Base-by-base conservation (phyloP, 2,113 vertebrate genomes). In the Saguinus midas region DNA sequence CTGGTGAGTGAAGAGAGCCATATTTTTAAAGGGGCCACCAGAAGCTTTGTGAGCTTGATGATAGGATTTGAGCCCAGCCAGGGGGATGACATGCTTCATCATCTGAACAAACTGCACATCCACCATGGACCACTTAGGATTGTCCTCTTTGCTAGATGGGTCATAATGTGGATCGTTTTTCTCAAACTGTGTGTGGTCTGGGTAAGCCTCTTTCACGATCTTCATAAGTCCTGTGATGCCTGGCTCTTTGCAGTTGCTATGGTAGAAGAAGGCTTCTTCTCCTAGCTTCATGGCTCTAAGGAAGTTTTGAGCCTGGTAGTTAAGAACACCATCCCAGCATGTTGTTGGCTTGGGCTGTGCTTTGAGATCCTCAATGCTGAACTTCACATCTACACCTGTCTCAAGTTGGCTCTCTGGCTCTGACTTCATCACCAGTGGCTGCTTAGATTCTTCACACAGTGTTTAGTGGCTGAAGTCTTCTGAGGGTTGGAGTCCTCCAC, bases 171-270 rank as follows among this genome's bases (percentile, higher is more conserved):
- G 99, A 88, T 98, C 99, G 81, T 99, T 99, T 98, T 99, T 99
- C 97, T 99, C 99, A 98, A 99, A 99, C 97, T 99, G 99, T n/a
- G 99, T 99, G 97, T 99, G 99, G 97, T 99, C 99, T 89, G 99
- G 99, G 57, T 99, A 99, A 0, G 99, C 98, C 97, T 99, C 99
- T 98, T 99, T 99, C 55, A 99, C 99, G 0, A 99, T 99, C 98
- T 99, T 99, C 97, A 99, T 98, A 37, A 99, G 75, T 84, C 98
- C 99, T 61, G 99, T 99, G 0, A 99, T 99, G 50, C 99, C 99
- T 1, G 99, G 99, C 75, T 99, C 99, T 96, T 99, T 99, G 95
- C 99, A 99, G 99, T 99, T 99, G 93, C 99, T 99, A 98, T 99
- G 99, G 98, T 99, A 99, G 98, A 99, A 99, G 98, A 99, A 99